Base-by-base conservation (phyloP, 1,140 invertebrate genomes). In the Parapsyche elsis region DNA sequence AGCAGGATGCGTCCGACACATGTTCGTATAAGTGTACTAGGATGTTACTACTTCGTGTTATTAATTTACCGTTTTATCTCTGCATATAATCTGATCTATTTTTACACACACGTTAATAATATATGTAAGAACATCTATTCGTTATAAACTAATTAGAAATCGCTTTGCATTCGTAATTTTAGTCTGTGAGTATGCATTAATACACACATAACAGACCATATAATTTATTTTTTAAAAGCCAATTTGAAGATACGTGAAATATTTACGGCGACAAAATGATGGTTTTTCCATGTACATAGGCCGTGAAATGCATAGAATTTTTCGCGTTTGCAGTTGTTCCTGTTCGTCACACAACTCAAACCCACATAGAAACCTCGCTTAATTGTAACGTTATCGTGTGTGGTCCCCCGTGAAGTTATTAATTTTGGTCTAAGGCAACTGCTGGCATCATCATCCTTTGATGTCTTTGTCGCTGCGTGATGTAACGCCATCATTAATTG, bases 401-500 rank as follows among this genome's bases (percentile, higher is more conserved):
- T 61, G 57, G 57, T 61, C 57, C 21, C 21, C 57, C 57, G 16
- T 61, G 57, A 61, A 61, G 16, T 19, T 21, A 61, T 61, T 61
- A 61, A 61, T 61, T 61, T 61, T 19, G 21, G 14, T 61, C 57
- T 16, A 38, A 38, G 30, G 30, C 30, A 38, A 38, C 30, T 38
- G 30, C 30, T 38, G 30, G 30, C 30, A 38, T 38, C 30, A 38
- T 38, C 10, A 53, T 53, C 49, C 49, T 53, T 53, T 53, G 49
- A 53, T 53, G 49, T 53, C 49, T 53, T 53, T 26, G 64, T 30
- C 64, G 23, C 24, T 30, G 64, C 24, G 14, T 67, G 21, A 67
- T 30, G 64, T 67, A 24, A 67, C 5, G 64, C 24, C 64, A 24
- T 23, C 64, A 67, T 67, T 67, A 67, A 67, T 67, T 67, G 24